Evolutionary conservation across 2,797 vertebrate species (phyloP), one percentile per base, ranked within the genome.

Genomic region (Antrozous pallidus): DNA sequence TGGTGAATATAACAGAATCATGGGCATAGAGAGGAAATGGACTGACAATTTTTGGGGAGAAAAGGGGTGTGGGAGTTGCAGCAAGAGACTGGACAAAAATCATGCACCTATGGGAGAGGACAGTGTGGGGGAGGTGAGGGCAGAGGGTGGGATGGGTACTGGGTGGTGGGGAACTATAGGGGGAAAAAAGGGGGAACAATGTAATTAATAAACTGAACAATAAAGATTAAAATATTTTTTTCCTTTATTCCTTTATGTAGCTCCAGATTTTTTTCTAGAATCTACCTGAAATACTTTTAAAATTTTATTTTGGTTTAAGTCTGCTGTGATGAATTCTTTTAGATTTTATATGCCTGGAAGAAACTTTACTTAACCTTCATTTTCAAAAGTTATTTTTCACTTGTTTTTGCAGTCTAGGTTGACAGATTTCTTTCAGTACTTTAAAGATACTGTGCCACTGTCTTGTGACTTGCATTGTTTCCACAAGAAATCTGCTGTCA

Each of bases 301-400:
- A 80, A 36, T 65, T 82, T 56, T 61, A 24, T 38, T 85, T 65
- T 54, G 31, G 28, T 85, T 94, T 49, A 87, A 45, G n/a, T 63
- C 67, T 40, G 17, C 33, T 83, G 16, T 65, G 71, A 80, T 87
- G 20, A 75, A 33, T 71, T 75, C n/a, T 47, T 94, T 40, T 71
- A 93, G 65, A 4, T 74, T 86, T 91, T 61, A 58, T 33, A 16
- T 67, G 3, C 51, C 71, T 88, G 51, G 79, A 77, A 78, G 9
- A 63, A 51, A 93, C 22, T 90, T 58, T 79, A 94, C 31, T 90
- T 88, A 38, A 75, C 31, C 11, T 93, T 77, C 13, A 87, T 56
- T 87, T 88, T 51, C 73, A 4, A 78, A 36, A 77, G 40, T 0
- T n/a, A 14, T 56, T 56, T 74, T 92, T 54, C 40, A 36, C 36